Percentiles rank a stretch among this genome's conserved stretches.
Evolutionary conservation across 2,113 vertebrate genomes (phyloP).

Genomic region (Nerophis ophidion): DNA sequence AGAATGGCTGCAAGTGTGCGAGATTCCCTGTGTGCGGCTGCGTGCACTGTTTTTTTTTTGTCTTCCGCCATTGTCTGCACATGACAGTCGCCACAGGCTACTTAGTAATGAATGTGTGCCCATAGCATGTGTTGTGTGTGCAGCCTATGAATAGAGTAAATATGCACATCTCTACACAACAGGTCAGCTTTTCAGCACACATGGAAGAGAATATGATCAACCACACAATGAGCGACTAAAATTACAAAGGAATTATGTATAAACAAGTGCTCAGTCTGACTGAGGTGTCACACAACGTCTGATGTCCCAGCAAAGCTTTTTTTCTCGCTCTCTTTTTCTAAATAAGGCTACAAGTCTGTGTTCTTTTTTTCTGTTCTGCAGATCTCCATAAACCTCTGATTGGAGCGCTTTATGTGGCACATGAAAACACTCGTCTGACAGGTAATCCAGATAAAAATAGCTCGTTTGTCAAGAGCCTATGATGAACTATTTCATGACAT

Average conservation of each 20-base stretch:
- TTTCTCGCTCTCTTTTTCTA: constrained; percentile 26
- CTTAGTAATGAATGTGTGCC: constrained; percentile 69
- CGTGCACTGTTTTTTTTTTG: constrained; percentile 52
- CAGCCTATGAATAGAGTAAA: constrained; percentile 66
- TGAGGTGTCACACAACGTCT: constrained; percentile 53
- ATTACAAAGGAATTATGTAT: constrained; percentile 66
- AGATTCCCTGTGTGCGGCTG: constrained; percentile 38
- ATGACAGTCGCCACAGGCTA: constrained; percentile 69
- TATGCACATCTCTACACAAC: constrained; percentile 68
- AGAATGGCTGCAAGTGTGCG: constrained; percentile 61
- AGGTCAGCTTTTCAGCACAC: constrained; percentile 63
- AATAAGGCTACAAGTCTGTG: constrained; percentile 54
- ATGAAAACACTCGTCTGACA: constrained; percentile 57
- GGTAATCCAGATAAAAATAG: constrained; percentile 61
- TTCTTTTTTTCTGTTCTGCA: constrained; percentile 49
- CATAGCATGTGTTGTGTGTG: constrained; percentile 59
- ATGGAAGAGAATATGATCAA: constrained; percentile 56
- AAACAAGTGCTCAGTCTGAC: constrained; percentile 53
- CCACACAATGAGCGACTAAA: constrained; percentile 43
- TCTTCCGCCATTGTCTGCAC: constrained; percentile 65
- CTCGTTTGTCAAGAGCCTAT: constrained; percentile 33
- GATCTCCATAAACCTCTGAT: constrained; percentile 49
- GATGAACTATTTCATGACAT: constrained; percentile 37
- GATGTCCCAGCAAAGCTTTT: constrained; percentile 50
- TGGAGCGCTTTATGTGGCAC: constrained; percentile 54